Conservation (phyloP, 2,797 vertebrate species). For the Salarias fasciatus region DNA sequence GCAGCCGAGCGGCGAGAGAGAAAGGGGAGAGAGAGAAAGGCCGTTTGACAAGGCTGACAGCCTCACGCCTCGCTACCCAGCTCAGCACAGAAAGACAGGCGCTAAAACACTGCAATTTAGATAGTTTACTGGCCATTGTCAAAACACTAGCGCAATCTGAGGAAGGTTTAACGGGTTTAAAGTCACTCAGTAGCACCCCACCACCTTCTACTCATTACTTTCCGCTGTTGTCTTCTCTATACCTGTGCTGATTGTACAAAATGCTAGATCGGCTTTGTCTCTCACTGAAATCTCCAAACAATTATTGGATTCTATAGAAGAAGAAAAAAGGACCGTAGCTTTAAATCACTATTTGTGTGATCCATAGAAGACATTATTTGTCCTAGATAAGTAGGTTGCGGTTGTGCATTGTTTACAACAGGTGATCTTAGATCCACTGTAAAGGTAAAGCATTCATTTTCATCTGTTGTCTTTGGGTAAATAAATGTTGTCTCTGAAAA, state of each 20-base stretch:
- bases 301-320: no score
- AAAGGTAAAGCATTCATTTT: constrained; percentile 5
- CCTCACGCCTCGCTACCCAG: constrained; percentile 72
- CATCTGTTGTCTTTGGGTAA: constrained; percentile 5
- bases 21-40: constrained; percentile 67
- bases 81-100: constrained; percentile 66
- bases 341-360: neutral
- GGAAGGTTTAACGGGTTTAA: constrained; percentile 83
- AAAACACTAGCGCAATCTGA: constrained; percentile 80
- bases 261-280: neutral
- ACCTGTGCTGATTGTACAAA: constrained; percentile 19
- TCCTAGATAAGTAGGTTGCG: neutral
- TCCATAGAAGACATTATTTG: neutral
- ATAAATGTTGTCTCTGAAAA: constrained; percentile 37
- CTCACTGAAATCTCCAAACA: neutral
- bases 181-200: constrained; percentile 69
- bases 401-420: neutral
- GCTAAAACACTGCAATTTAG: constrained; percentile 85
- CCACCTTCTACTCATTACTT: constrained; percentile 54
- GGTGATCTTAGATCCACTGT: neutral
- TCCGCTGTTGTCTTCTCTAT: constrained; percentile 13
- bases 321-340: neutral
- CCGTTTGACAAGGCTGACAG: constrained; percentile 80
- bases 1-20: constrained; percentile 60
- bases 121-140: constrained; percentile 84